These are phyloP conservation scores for Caenorhabditis brenneri DNA, from an alignment of 1,140 invertebrate genomes.

Conservation along the genomic window DNA sequence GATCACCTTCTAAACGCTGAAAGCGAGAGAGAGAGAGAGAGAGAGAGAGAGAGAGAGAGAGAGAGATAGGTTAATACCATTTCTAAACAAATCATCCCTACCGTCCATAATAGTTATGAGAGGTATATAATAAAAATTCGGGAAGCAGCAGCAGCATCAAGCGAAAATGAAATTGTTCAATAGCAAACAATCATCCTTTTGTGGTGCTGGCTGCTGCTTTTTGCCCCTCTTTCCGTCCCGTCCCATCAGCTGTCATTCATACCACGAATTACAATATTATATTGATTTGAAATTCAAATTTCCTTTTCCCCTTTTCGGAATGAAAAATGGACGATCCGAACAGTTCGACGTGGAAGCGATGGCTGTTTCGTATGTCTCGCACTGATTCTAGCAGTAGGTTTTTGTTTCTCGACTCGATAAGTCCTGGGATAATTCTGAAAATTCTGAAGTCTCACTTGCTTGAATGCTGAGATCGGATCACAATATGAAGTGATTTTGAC, in stretches of 20 bases:
- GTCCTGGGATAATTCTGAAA: too few species aligned
- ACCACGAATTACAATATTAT: not conserved
- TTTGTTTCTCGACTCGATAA: not conserved
- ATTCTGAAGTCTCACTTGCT: too few species aligned
- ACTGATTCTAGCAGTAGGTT: not conserved
- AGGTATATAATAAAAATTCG: too few species aligned
- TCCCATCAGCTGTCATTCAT: not conserved
- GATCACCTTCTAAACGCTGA: too few species aligned
- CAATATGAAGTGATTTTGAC: too few species aligned
- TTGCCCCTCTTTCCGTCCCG: not conserved
- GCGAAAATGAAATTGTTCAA: constrained; percentile 23
- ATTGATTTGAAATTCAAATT: constrained; percentile 2
- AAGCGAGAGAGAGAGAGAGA: too few species aligned
- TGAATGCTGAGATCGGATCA: too few species aligned
- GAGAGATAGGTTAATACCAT: too few species aligned
- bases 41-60: too few species aligned
- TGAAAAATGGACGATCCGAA: not conserved
- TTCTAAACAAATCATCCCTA: too few species aligned
- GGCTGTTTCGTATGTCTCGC: constrained; percentile 6
- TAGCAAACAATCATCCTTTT: constrained; percentile 10
- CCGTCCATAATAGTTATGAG: too few species aligned
- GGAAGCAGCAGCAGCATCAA: too few species aligned
- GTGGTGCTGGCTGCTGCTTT: not conserved
- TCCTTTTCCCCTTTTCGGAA: not conserved
- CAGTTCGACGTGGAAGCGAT: constrained; percentile 21